phyloP scores from a whole-genome alignment of 53 echinoderm and acorn worm genomes.

The Henricia sp. region DNA sequence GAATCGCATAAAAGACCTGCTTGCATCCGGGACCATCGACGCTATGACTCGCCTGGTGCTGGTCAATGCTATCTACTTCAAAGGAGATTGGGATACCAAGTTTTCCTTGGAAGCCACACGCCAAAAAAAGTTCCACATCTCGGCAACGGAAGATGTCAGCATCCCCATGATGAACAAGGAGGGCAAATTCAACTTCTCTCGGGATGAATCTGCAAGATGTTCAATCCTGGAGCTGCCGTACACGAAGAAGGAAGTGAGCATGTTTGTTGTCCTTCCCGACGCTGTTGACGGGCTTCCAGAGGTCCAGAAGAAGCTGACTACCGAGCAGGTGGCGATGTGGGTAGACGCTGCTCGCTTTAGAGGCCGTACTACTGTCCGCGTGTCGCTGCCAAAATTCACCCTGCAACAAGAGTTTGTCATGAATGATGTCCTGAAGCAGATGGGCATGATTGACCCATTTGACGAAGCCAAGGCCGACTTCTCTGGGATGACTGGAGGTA shows the following conservation, averaged over 20 bases:
- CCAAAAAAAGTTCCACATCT: constrained; percentile 59
- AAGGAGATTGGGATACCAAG: constrained; percentile 76
- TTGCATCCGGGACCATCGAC: constrained; percentile 63
- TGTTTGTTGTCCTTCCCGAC: constrained; percentile 67
- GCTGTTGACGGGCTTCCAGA: constrained; percentile 57
- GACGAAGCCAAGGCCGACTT: constrained; percentile 50
- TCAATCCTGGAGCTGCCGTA: constrained; percentile 46
- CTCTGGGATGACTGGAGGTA: constrained; percentile 49
- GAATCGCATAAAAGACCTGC: constrained; percentile 71
- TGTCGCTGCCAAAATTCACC: constrained; percentile 41
- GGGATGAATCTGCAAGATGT: constrained; percentile 21
- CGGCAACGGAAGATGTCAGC: constrained; percentile 41
- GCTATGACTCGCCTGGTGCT: constrained; percentile 73
- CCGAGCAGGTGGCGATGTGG: not conserved
- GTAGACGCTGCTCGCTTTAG: constrained; percentile 8
- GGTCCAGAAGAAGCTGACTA: constrained; percentile 37
- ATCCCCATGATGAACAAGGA: constrained; percentile 77
- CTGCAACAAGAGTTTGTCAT: constrained; percentile 47
- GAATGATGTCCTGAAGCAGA: constrained; percentile 47
- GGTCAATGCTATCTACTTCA: constrained; percentile 94
- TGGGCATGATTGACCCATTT: constrained; percentile 70
- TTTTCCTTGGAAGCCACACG: constrained; percentile 55
- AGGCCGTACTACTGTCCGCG: not conserved
- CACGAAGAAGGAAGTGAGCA: constrained; percentile 62
- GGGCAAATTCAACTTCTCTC: constrained; percentile 34